These are phyloP conservation scores for Caenorhabditis sinica DNA, from an alignment of 2,888 invertebrate species.

Conservation along the genomic window DNA sequence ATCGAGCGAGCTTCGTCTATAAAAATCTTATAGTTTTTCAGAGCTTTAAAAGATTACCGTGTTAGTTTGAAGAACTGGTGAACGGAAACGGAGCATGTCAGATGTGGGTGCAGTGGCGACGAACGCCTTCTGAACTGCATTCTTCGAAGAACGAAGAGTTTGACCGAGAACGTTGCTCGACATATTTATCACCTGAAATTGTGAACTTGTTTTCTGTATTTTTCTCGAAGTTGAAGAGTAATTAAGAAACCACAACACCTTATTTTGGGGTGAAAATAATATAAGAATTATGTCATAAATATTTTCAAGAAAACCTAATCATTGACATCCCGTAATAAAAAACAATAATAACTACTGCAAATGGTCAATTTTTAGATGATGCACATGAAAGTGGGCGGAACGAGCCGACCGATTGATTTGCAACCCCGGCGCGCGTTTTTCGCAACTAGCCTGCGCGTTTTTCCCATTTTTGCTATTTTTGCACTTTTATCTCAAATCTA, in stretches of 20 bases:
- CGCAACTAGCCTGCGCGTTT: slow-evolving; percentile 37
- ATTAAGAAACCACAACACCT: no score
- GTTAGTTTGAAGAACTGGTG: slow-evolving; percentile 71
- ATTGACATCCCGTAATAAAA: background rate
- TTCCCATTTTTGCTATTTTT: slow-evolving; percentile 48
- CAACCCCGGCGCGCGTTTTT: slow-evolving; percentile 37
- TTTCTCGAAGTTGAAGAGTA: no score
- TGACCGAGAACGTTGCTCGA: slow-evolving; percentile 65
- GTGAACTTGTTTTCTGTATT: background rate
- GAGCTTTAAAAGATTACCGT: slow-evolving; percentile 35
- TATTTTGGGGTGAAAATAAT: no score
- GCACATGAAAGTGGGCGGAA: slow-evolving; percentile 46
- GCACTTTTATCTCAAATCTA: slow-evolving; percentile 25
- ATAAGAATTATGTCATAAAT: background rate
- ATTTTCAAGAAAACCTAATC: background rate
- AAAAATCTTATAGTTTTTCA: background rate
- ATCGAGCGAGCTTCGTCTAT: slow-evolving; percentile 86
- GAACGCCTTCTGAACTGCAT: slow-evolving; percentile 62
- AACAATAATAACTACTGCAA: slow-evolving; percentile 16
- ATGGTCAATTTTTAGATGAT: slow-evolving; percentile 8
- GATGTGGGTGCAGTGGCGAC: slow-evolving; percentile 61
- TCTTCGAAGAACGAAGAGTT: slow-evolving; percentile 57
- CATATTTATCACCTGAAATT: slow-evolving; percentile 31
- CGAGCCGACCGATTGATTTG: slow-evolving; percentile 65
- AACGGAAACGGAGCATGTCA: slow-evolving; percentile 76